These are phyloP conservation scores for Rhagoletis pomonella DNA, from an alignment of 1,140 invertebrate species.

Conservation along the genomic window DNA sequence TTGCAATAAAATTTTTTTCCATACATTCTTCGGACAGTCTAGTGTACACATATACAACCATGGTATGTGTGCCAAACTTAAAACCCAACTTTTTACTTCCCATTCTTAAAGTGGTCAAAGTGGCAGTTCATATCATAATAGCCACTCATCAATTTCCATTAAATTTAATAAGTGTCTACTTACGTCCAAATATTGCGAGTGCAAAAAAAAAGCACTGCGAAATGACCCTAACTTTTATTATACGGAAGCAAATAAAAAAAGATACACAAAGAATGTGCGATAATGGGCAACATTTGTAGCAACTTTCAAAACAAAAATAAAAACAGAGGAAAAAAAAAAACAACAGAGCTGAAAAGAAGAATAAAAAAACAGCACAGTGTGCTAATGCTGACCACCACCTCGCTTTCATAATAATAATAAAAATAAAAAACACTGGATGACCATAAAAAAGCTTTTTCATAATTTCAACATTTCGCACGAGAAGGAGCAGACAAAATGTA, in stretches of 20 bases:
- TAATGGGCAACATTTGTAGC: slow-evolving; percentile 23
- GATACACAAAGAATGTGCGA: neutral
- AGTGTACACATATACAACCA: too few species aligned
- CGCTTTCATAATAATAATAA: neutral
- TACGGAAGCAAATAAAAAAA: slow-evolving; percentile 26
- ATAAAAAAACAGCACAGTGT: neutral
- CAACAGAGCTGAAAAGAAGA: neutral
- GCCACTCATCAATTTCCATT: slow-evolving; percentile 59
- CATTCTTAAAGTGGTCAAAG: neutral
- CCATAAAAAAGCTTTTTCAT: slow-evolving; percentile 56
- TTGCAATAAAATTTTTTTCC: too few species aligned
- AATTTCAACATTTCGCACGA: slow-evolving; percentile 33
- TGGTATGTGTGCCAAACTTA: too few species aligned
- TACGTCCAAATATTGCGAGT: neutral
- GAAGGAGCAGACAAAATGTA: neutral
- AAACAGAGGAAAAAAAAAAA: neutral
- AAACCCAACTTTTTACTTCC: neutral
- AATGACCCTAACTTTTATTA: slow-evolving; percentile 26
- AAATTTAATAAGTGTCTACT: slow-evolving; percentile 56
- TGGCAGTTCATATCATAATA: slow-evolving; percentile 56
- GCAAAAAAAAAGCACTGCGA: neutral
- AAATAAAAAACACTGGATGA: slow-evolving; percentile 3
- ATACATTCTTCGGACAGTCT: too few species aligned
- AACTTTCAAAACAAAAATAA: slow-evolving; percentile 23
- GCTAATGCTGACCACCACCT: neutral